phyloP scores from a whole-genome alignment of 2,888 invertebrate species.

The Ectemnius continuus region DNA sequence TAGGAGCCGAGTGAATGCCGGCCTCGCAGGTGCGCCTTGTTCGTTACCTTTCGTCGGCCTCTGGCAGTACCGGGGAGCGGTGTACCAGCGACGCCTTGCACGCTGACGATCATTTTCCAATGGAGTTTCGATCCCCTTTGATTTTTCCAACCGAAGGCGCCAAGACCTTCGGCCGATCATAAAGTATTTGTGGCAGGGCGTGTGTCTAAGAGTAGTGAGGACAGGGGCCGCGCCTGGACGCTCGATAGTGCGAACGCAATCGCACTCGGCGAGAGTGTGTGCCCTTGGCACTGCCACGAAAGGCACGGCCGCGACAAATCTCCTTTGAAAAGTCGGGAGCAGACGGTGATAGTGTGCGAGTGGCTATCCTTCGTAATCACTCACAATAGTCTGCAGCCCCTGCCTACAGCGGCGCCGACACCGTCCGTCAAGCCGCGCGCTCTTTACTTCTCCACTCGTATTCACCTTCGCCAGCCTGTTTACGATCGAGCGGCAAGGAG shows the following conservation, averaged over 20 bases:
- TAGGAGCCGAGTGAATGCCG: constrained; percentile 25
- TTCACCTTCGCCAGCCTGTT: too few relatives aligned
- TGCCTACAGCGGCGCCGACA: not conserved
- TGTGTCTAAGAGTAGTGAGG: not conserved
- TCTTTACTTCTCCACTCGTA: too few relatives aligned
- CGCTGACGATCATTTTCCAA: constrained; percentile 54
- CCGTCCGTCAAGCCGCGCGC: too few relatives aligned
- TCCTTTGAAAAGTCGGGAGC: constrained; percentile 12
- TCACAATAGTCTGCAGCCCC: not conserved
- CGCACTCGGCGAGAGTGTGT: constrained; percentile 30
- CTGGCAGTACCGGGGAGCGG: constrained; percentile 23
- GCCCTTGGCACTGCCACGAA: constrained; percentile 55
- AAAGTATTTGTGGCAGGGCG: constrained; percentile 14
- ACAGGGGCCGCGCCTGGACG: not conserved
- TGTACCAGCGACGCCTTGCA: constrained; percentile 11
- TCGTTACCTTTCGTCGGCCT: constrained; percentile 42
- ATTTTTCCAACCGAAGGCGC: constrained; percentile 51
- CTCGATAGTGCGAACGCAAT: constrained; percentile 42
- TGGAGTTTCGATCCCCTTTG: constrained; percentile 59
- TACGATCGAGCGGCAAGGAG: too few relatives aligned
- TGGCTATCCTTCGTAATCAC: not conserved
- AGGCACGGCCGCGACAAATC: constrained; percentile 44
- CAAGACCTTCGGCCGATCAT: constrained; percentile 39
- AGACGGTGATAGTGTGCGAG: too few relatives aligned
- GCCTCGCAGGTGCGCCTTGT: constrained; percentile 45